Conservation (phyloP, 2,797 vertebrate species). For the Cetoscarus ocellatus region DNA sequence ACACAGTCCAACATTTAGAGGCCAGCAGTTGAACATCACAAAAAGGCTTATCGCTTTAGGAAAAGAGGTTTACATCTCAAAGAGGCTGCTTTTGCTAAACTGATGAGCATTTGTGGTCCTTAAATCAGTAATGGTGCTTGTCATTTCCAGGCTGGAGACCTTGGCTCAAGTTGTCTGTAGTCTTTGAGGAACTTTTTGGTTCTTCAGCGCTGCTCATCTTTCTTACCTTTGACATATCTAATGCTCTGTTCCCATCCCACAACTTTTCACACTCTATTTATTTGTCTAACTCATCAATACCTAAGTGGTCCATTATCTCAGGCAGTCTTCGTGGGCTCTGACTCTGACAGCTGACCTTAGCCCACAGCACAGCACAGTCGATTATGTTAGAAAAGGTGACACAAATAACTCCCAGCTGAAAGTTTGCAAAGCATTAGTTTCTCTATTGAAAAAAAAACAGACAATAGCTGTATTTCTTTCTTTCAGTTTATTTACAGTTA, state of each 20-base stretch:
- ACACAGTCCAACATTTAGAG: too few species aligned
- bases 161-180: too few species aligned
- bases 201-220: not conserved
- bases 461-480: not conserved
- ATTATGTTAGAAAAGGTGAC: conserved; percentile 27
- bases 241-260: not conserved
- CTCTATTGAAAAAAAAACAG: conserved; percentile 2
- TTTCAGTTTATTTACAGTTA: not conserved
- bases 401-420: conserved; percentile 20
- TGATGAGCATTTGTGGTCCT: too few species aligned
- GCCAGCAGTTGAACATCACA: too few species aligned
- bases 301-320: conserved; percentile 52
- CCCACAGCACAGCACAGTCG: conserved; percentile 18
- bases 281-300: conserved; percentile 54
- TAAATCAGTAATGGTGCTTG: too few species aligned
- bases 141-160: too few species aligned
- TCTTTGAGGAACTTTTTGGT: not conserved
- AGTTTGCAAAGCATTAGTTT: conserved; percentile 3
- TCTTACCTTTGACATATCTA: not conserved
- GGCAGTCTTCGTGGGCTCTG: conserved; percentile 22
- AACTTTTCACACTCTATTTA: conserved; percentile 11
- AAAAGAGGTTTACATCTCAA: too few species aligned
- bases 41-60: too few species aligned
- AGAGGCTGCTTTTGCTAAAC: too few species aligned
- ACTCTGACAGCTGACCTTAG: conserved; percentile 40